These are phyloP conservation scores for Aplodontia rufa DNA, from an alignment of 2,113 vertebrate species.

Conservation along the genomic window DNA sequence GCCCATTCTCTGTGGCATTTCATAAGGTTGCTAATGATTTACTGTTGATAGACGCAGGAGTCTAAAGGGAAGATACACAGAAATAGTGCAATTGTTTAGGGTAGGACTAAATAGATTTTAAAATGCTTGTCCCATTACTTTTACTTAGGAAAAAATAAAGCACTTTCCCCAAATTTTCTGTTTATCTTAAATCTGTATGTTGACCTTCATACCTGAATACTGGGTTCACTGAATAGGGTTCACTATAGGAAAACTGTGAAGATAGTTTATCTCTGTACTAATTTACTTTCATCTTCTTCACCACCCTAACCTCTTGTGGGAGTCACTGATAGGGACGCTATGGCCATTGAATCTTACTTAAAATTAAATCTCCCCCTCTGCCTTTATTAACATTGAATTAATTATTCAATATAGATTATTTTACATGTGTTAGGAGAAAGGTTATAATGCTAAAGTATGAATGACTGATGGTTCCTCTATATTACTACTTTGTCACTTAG, in stretches of 20 bases:
- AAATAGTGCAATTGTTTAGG: not conserved
- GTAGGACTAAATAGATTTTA: conserved; percentile 22
- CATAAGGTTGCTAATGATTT: conserved; percentile 66
- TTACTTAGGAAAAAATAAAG: not conserved
- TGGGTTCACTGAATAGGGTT: too few relatives aligned
- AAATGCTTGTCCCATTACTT: conserved; percentile 15
- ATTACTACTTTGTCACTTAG: not conserved
- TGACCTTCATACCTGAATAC: not conserved
- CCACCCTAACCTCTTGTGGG: not conserved
- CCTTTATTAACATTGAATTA: not conserved
- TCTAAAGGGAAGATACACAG: conserved; percentile 2
- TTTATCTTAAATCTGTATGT: not conserved
- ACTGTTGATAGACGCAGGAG: conserved; percentile 14
- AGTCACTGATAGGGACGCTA: not conserved
- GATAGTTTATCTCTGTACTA: not conserved
- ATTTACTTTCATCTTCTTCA: not conserved
- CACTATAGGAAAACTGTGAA: not conserved
- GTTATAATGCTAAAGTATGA: not conserved
- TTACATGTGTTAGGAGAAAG: not conserved
- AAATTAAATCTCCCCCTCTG: not conserved
- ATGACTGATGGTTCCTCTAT: not conserved
- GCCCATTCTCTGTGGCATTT: conserved; percentile 47
- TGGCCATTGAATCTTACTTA: not conserved
- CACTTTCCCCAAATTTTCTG: not conserved
- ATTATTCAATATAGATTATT: not conserved